Percentiles rank a stretch among this genome's conserved stretches.
phyloP scores from a whole-genome alignment of 2,113 vertebrate species.

The Nyctereutes procyonoides region DNA sequence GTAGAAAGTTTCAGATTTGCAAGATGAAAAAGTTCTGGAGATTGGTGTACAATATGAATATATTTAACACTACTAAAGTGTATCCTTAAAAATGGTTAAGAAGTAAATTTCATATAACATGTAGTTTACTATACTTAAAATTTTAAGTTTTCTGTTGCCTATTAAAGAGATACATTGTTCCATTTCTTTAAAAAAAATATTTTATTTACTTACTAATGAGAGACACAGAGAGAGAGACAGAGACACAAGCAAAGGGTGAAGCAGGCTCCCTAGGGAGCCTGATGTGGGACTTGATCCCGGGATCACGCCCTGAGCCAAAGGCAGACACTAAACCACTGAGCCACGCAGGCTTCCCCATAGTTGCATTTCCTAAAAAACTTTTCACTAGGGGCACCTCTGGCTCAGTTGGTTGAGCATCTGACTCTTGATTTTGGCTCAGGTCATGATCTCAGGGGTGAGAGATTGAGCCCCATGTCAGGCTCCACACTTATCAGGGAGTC shows the following conservation, averaged over 20 bases:
- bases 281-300: too few species aligned
- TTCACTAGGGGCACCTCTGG: background rate
- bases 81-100: background rate
- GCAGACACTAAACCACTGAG: too few species aligned
- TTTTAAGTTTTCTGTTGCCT: background rate
- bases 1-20: background rate
- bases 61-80: background rate
- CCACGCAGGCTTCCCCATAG: too few species aligned
- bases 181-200: background rate
- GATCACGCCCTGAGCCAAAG: too few species aligned
- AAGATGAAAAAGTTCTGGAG: background rate
- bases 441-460: background rate
- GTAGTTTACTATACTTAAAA: background rate
- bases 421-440: background rate
- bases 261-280: too few species aligned
- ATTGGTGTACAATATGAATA: background rate
- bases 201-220: too few species aligned
- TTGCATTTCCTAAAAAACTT: background rate
- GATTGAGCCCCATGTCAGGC: background rate
- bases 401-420: background rate
- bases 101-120: background rate
- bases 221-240: too few species aligned
- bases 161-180: background rate
- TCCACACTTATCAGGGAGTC: background rate
- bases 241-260: too few species aligned